Conservation (phyloP, 2,888 invertebrate genomes). For the Dryocosmus kuriphilus region DNA sequence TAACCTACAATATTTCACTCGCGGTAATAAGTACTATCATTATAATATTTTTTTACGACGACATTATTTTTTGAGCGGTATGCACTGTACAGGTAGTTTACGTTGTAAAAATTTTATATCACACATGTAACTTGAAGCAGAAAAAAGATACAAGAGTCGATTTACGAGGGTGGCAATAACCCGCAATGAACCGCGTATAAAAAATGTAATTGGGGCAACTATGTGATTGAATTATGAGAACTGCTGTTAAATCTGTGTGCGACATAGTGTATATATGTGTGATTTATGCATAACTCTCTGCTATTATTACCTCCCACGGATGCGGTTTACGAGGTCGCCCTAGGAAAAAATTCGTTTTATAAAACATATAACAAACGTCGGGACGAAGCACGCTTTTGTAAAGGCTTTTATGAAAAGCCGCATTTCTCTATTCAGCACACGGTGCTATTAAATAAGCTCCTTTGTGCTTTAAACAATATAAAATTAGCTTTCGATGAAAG, state of each 20-base stretch:
- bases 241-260: constrained; percentile 32
- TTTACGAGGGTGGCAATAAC: neutral
- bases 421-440: neutral
- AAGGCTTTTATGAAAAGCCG: neutral
- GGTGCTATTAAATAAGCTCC: neutral
- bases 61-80: constrained; percentile 21
- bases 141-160: constrained; percentile 8
- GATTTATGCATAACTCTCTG: constrained; percentile 18
- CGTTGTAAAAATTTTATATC: constrained; percentile 27
- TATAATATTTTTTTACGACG: constrained; percentile 15
- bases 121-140: neutral
- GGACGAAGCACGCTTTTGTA: neutral
- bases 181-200: constrained; percentile 12
- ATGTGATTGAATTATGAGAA: constrained; percentile 32
- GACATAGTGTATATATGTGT: constrained; percentile 27
- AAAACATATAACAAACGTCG: constrained; percentile 19
- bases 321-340: constrained; percentile 31
- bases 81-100: neutral
- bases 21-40: neutral
- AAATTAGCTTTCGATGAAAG: neutral
- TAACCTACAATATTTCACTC: neutral
- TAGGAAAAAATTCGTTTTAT: constrained; percentile 10
- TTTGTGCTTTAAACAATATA: neutral
- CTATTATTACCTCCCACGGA: constrained; percentile 32
- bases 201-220: constrained; percentile 32